phyloP scores from a whole-genome alignment of 2,113 vertebrate species.

The Limnothrissa miodon region DNA sequence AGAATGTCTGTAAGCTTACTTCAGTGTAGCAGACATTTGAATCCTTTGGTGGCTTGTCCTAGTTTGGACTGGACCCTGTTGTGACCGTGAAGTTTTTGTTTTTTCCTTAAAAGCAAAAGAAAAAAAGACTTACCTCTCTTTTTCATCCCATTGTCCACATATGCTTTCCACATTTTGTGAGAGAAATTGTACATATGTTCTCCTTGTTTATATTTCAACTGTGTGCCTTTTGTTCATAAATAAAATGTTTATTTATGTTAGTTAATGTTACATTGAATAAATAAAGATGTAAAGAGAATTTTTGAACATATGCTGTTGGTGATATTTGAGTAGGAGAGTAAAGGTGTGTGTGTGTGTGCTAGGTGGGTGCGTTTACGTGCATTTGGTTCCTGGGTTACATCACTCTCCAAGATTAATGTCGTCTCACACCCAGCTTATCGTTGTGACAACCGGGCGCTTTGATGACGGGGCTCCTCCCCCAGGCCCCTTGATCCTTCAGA shows the following conservation, averaged over 20 bases:
- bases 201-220: slow-evolving; percentile 84
- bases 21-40: not conserved
- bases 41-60: slow-evolving; percentile 9
- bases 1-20: not conserved
- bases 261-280: slow-evolving; percentile 82
- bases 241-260: slow-evolving; percentile 89
- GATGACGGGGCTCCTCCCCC: not conserved
- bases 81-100: slow-evolving; percentile 57
- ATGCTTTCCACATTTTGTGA: slow-evolving; percentile 60
- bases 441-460: slow-evolving; percentile 14
- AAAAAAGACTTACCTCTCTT: slow-evolving; percentile 53
- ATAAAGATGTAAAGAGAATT: slow-evolving; percentile 66
- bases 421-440: slow-evolving; percentile 16
- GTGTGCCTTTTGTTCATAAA: slow-evolving; percentile 90
- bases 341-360: not conserved
- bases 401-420: slow-evolving; percentile 5
- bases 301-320: slow-evolving; percentile 17
- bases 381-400: slow-evolving; percentile 4
- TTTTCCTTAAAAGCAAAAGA: not conserved
- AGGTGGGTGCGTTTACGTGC: not conserved
- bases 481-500: slow-evolving; percentile 3
- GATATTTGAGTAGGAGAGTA: slow-evolving; percentile 34
- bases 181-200: slow-evolving; percentile 81
- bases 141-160: slow-evolving; percentile 48
- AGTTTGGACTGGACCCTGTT: slow-evolving; percentile 23